These are phyloP conservation scores for Acheta domesticus DNA, from an alignment of 2,888 invertebrate genomes.

Conservation along the genomic window DNA sequence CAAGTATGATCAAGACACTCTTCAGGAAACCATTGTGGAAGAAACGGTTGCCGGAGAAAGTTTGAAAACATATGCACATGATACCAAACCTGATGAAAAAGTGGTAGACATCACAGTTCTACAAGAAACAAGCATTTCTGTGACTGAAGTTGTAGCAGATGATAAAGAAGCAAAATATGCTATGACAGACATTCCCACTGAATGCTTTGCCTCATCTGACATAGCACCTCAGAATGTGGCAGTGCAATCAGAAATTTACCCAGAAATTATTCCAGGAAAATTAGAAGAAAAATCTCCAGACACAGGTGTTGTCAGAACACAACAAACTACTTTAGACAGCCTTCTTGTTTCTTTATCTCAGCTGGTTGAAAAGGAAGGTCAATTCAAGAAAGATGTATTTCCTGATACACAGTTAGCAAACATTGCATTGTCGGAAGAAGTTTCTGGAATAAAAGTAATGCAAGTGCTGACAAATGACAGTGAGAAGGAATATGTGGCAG, in stretches of 20 bases:
- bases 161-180: slow-evolving; percentile 53
- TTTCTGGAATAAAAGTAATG: slow-evolving; percentile 43
- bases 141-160: slow-evolving; percentile 51
- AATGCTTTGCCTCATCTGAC: slow-evolving; percentile 49
- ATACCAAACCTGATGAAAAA: slow-evolving; percentile 46
- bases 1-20: slow-evolving; percentile 47
- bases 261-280: slow-evolving; percentile 48
- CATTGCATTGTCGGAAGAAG: slow-evolving; percentile 44
- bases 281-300: slow-evolving; percentile 43
- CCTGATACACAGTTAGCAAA: slow-evolving; percentile 46
- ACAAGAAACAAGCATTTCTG: slow-evolving; percentile 50
- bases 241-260: slow-evolving; percentile 50
- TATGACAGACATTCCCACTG: slow-evolving; percentile 45
- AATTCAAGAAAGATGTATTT: slow-evolving; percentile 42
- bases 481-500: slow-evolving; percentile 42
- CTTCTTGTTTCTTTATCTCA: slow-evolving; percentile 40
- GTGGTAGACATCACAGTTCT: slow-evolving; percentile 48
- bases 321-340: slow-evolving; percentile 41
- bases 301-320: slow-evolving; percentile 35
- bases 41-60: slow-evolving; percentile 57
- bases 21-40: slow-evolving; percentile 53
- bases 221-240: slow-evolving; percentile 52
- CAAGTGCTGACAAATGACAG: slow-evolving; percentile 46
- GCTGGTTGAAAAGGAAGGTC: slow-evolving; percentile 38
- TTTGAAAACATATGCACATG: slow-evolving; percentile 48